Evolutionary conservation across 2,888 invertebrate genomes (phyloP).

Genomic region (Kryphioiulus occultus): DNA sequence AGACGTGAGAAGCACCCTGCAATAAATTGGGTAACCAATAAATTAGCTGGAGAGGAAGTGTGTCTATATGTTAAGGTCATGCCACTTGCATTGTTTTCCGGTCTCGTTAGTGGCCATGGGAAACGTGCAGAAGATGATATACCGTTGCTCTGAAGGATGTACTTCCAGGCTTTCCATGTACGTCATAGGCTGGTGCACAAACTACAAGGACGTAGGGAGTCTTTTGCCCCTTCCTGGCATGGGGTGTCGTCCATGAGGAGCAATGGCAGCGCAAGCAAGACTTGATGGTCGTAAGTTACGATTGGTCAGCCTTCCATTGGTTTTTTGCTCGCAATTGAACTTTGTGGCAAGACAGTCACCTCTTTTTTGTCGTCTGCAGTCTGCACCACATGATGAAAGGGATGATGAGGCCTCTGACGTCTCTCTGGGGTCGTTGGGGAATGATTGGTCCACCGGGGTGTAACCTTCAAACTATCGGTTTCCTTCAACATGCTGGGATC

Average conservation of each 20-base stretch:
- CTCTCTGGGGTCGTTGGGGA: not conserved
- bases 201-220: not conserved
- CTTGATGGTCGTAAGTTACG: not conserved
- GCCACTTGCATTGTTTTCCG: constrained; percentile 15
- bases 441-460: constrained; percentile 12
- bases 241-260: not conserved
- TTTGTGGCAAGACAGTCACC: not conserved
- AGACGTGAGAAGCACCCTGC: not conserved
- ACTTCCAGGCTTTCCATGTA: no score
- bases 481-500: constrained; percentile 7
- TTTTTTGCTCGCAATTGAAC: constrained; percentile 8
- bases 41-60: not conserved
- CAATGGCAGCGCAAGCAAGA: not conserved
- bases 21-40: no score
- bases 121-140: not conserved
- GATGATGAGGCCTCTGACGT: constrained; percentile 14
- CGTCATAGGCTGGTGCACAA: not conserved
- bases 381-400: not conserved
- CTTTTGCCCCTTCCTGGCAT: not conserved
- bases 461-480: constrained; percentile 17
- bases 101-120: not conserved
- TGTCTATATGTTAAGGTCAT: constrained; percentile 18
- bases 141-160: not conserved
- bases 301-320: not conserved
- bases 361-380: constrained; percentile 8